A percentile compares a stretch with the other conserved stretches of the same genome.
Evolutionary conservation across 2,888 invertebrate species (phyloP).

Genomic region (Homarus gammarus): DNA sequence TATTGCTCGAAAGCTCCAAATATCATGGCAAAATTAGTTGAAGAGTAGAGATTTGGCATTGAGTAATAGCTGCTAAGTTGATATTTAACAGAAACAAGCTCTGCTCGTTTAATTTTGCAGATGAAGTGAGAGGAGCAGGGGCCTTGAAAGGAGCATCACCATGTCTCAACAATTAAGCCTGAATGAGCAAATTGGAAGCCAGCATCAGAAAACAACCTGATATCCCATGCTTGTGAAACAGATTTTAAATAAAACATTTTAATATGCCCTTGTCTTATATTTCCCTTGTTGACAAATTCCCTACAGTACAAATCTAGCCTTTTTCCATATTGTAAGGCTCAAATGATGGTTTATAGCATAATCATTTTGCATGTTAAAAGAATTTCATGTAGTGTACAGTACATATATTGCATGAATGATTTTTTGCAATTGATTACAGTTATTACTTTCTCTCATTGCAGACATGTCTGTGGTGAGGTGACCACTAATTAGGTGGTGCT

Average conservation of each 20-base stretch:
- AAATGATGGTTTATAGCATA: neutral
- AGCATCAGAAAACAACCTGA: constrained; percentile 68
- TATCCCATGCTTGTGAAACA: constrained; percentile 71
- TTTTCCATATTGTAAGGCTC: neutral
- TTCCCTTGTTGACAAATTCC: constrained; percentile 21
- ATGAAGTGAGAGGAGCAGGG: constrained; percentile 60
- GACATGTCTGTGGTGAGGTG: constrained; percentile 40
- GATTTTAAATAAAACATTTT: constrained; percentile 52
- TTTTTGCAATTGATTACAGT: neutral
- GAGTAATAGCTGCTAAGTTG: constrained; percentile 57
- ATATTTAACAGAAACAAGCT: constrained; percentile 57
- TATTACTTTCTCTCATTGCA: constrained; percentile 49
- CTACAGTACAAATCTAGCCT: constrained; percentile 6
- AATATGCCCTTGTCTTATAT: constrained; percentile 45
- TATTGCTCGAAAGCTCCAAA: constrained; percentile 36
- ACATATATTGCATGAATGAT: neutral
- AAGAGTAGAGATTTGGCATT: constrained; percentile 39
- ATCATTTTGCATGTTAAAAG: neutral
- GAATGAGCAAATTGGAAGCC: constrained; percentile 61
- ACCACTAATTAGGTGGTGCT: constrained; percentile 15
- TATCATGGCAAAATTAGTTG: constrained; percentile 37
- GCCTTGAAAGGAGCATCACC: constrained; percentile 63
- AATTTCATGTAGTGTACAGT: neutral
- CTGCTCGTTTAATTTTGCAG: constrained; percentile 62
- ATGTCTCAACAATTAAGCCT: constrained; percentile 54